phyloP scores from a whole-genome alignment of 2,888 invertebrate genomes.

The Brachyptera risi region DNA sequence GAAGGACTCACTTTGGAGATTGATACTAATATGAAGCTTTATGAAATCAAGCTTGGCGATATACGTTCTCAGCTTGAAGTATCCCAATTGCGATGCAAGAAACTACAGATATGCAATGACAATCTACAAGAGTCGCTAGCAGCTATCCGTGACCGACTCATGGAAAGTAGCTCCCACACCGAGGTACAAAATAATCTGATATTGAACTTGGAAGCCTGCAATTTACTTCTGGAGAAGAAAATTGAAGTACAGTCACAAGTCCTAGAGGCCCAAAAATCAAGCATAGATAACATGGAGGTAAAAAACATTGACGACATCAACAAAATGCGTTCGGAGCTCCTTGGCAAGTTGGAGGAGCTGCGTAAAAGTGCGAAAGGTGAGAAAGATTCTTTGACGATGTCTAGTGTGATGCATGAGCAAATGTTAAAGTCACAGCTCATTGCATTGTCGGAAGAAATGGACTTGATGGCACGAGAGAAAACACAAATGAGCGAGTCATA shows the following conservation, averaged over 20 bases:
- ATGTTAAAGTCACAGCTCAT: not conserved
- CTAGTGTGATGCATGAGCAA: not conserved
- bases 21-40: not conserved
- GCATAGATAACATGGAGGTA: constrained; percentile 7
- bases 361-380: not conserved
- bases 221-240: not conserved
- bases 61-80: not conserved
- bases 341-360: not conserved
- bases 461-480: too few species aligned
- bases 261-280: not conserved
- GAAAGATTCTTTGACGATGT: not conserved
- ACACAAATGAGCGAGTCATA: not conserved
- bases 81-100: constrained; percentile 23
- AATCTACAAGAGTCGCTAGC: constrained; percentile 26
- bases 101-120: constrained; percentile 25
- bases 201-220: not conserved
- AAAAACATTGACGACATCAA: not conserved
- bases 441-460: not conserved
- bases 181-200: constrained; percentile 8
- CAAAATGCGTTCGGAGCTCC: not conserved
- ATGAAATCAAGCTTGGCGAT: not conserved
- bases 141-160: constrained; percentile 25
- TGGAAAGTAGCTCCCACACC: constrained; percentile 27
- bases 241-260: not conserved
- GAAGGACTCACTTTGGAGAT: constrained; percentile 24